Evolutionary conservation across 2,888 invertebrate species (phyloP), one percentile per base, ranked within the genome.

Genomic region (Xiphydria camelus): DNA sequence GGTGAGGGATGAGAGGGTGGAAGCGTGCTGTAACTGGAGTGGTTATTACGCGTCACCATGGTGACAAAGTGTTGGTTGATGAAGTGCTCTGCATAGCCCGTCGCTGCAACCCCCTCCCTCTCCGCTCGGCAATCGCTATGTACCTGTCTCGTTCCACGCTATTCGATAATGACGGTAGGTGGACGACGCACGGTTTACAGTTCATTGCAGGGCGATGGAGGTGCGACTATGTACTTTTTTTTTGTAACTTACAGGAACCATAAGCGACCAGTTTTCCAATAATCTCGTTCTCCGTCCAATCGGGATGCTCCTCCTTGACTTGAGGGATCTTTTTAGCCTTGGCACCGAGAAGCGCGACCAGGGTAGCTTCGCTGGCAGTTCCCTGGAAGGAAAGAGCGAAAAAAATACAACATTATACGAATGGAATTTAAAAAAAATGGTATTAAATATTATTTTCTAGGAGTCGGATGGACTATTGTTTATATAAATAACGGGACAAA

Each of bases 321-420:
- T 83, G 80, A 40, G 83, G 78, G 53, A 92, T 78, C 47, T 83
- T 84, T 51, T 85, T 85, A 2, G 88, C 84, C 73, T 92, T 91
- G 9, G 95, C 94, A 1, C 92, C 94, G n/a, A 96, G 79, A 7
- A 97, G 79, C 1, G 92, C 93, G 1, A 97, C 93, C 40, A 96
- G 78, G 0, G 94, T 95, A 4, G 95, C 93, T 74, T 97, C 96
- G 70, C 94, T 94, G 22, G 96, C 96, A 0, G 96, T 94, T 40
- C 94, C 92, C 80, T 94, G 85, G n/a, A n/a, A n/a, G n/a, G n/a
- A n/a, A n/a, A n/a, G n/a, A 33, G 22, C 20, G 34, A 32, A 25
- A 45, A 42, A 40, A 32, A 35, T 37, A 41, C 25, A 32, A 12
- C 18, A 32, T 33, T 23, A 10, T 15, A 23, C 4, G 35, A 35